Evolutionary conservation across 1,140 invertebrate species (phyloP).

Genomic region (Lasioglossum baleicum): DNA sequence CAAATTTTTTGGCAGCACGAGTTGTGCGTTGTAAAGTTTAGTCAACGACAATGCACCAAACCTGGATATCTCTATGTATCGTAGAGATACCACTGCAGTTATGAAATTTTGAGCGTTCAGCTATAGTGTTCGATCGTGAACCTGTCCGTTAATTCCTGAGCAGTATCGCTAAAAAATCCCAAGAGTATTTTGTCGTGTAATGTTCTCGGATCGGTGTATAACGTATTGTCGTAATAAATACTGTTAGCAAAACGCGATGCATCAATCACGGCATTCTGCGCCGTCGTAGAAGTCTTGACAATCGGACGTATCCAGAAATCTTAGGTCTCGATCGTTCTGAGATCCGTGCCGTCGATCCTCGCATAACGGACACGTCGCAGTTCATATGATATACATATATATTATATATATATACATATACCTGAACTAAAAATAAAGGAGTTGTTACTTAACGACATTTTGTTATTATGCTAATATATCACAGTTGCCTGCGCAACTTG

Average conservation of each 20-base stretch:
- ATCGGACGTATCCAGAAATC: not conserved
- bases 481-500: constrained; percentile 74
- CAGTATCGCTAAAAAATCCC: constrained; percentile 19
- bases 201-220: constrained; percentile 10
- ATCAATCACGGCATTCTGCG: constrained; percentile 39
- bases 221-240: constrained; percentile 63
- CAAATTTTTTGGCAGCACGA: constrained; percentile 64
- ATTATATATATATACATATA: constrained; percentile 52
- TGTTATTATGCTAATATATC: constrained; percentile 75
- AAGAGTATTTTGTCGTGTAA: constrained; percentile 22
- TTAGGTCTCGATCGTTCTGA: constrained; percentile 13
- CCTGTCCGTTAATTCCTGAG: constrained; percentile 36
- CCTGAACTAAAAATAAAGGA: constrained; percentile 51
- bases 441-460: constrained; percentile 55
- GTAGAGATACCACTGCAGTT: not conserved
- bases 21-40: constrained; percentile 58
- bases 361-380: constrained; percentile 15
- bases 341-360: constrained; percentile 2
- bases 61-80: not conserved
- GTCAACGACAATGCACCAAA: constrained; percentile 8
- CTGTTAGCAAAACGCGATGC: constrained; percentile 44
- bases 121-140: not conserved
- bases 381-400: constrained; percentile 30
- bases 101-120: constrained; percentile 6
- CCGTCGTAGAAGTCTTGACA: constrained; percentile 9